Evolutionary conservation across 2,888 invertebrate species (phyloP), one percentile per base, ranked within the genome.

Genomic region (Parascotia fuliginaria): DNA sequence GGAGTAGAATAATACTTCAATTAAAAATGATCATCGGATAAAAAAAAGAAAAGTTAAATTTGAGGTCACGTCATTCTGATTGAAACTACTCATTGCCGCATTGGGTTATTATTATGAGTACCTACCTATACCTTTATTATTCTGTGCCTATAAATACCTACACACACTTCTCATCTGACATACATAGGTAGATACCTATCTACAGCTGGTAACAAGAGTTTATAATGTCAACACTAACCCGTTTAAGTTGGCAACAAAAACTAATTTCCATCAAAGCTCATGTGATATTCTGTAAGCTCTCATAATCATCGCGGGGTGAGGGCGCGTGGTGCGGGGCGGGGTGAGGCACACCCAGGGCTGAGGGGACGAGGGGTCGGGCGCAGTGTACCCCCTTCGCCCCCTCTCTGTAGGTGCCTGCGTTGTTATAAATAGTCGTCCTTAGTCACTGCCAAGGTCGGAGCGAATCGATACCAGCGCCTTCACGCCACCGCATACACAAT

Each of bases 391-490:
- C n/a, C n/a, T n/a, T n/a, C n/a, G n/a, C n/a, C n/a, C n/a, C n/a
- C n/a, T n/a, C n/a, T n/a, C n/a, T 38, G 50, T 50, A 42, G 38
- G 15, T 46, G 27, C n/a, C n/a, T n/a, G n/a, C 37, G 42, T 39
- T 37, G 65, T 50, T 83, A 84, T 82, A 83, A 84, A 84, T 83
- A 83, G 80, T 56, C 71, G 83, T 75, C 84, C 85, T 83, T 75
- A 67, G 76, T 82, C 84, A 87, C 75, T 85, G 86, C 85, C 86
- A 86, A 85, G 86, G 86, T 85, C 84, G 83, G 67, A 28, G 61
- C 52, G 50, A 81, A 71, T 84, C 78, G 79, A 77, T 79, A 59
- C 24, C 24, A 24, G 24, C 32, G 22, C 19, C 46, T 7, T 24
- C 38, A 29, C 39, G 42, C 32, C 40, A 36, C 3, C 5, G 1